Percentiles rank a stretch among this genome's conserved stretches.
phyloP scores from a whole-genome alignment of 1,140 invertebrate genomes.

The Megalopta genalis region DNA sequence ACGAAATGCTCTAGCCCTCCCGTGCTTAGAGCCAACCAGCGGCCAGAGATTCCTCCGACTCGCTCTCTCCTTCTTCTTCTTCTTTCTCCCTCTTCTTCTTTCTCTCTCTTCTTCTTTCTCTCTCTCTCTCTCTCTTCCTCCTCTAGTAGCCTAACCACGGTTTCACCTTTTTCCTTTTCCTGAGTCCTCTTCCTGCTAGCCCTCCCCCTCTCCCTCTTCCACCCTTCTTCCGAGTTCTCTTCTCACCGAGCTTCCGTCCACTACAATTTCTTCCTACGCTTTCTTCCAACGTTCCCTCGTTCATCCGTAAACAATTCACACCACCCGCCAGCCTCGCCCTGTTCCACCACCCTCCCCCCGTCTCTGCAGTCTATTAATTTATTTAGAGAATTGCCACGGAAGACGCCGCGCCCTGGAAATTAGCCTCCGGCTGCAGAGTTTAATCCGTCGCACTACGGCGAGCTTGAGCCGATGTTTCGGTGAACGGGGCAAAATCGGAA shows the following conservation, averaged over 20 bases:
- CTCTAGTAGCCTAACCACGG: not conserved
- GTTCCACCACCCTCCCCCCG: not conserved
- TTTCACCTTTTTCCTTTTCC: constrained; percentile 15
- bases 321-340: not conserved
- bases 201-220: not conserved
- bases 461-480: no score
- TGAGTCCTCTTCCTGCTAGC: constrained; percentile 4
- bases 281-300: not conserved
- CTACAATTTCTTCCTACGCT: not conserved
- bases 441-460: no score
- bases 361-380: not conserved
- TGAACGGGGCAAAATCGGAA: no score
- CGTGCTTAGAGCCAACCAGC: constrained; percentile 39
- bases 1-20: constrained; percentile 39
- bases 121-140: not conserved
- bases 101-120: not conserved
- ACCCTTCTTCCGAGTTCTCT: not conserved
- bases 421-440: not conserved
- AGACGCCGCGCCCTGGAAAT: not conserved
- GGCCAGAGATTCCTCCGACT: constrained; percentile 7
- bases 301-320: not conserved
- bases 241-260: not conserved
- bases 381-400: not conserved
- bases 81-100: not conserved
- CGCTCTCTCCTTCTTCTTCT: not conserved